These are phyloP conservation scores for Cosmia trapezina DNA, from an alignment of 2,888 invertebrate species.

Conservation along the genomic window DNA sequence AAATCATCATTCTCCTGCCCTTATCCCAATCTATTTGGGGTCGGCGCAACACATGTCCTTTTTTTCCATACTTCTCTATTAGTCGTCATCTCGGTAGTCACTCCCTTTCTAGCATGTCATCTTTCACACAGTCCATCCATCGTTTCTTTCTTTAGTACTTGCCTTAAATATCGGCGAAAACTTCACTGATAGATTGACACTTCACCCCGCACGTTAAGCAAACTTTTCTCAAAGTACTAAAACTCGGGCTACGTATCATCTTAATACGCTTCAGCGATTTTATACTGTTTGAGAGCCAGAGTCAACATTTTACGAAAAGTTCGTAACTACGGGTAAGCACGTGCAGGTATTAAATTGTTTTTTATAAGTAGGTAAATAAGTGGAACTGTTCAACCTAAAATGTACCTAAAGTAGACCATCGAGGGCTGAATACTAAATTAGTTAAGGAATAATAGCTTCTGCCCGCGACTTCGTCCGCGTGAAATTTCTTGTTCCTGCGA, in stretches of 20 bases:
- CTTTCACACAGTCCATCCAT: too few relatives aligned
- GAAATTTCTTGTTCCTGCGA: too few relatives aligned
- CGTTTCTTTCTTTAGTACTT: too few relatives aligned
- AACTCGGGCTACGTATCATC: slow-evolving; percentile 43
- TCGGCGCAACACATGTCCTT: too few relatives aligned
- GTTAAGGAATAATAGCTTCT: neutral
- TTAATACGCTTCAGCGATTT: slow-evolving; percentile 25
- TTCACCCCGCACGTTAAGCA: neutral
- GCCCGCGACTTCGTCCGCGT: too few relatives aligned
- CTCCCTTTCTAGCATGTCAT: too few relatives aligned
- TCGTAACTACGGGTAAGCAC: slow-evolving; percentile 4
- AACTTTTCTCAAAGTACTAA: slow-evolving; percentile 24
- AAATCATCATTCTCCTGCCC: too few relatives aligned
- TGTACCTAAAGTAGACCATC: slow-evolving; percentile 4
- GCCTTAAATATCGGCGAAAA: slow-evolving; percentile 12
- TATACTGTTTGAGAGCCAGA: slow-evolving; percentile 28
- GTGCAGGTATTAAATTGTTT: slow-evolving; percentile 21
- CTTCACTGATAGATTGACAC: slow-evolving; percentile 2
- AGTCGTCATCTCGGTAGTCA: too few relatives aligned
- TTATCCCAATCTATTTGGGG: too few relatives aligned
- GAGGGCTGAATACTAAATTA: slow-evolving; percentile 32
- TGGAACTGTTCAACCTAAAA: slow-evolving; percentile 11
- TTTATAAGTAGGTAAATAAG: neutral
- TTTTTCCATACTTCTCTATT: too few relatives aligned
- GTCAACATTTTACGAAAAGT: slow-evolving; percentile 29